phyloP scores from a whole-genome alignment of 2,113 vertebrate genomes.

The Tetrax tetrax region DNA sequence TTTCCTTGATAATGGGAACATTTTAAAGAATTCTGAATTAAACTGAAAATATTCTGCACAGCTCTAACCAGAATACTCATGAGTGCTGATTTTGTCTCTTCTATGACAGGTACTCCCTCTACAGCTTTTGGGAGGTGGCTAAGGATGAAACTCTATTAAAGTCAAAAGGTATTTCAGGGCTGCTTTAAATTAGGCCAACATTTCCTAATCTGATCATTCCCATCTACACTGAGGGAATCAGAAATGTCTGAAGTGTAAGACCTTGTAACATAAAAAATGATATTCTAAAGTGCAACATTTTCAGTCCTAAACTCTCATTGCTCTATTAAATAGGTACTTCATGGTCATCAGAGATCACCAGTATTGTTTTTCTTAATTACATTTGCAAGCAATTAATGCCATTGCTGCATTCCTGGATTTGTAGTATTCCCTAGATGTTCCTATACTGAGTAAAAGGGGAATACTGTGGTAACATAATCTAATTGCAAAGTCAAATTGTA shows the following conservation, averaged over 20 bases:
- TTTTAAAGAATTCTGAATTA: conserved; percentile 16
- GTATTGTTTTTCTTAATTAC: conserved; percentile 53
- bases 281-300: not conserved
- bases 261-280: not conserved
- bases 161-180: not conserved
- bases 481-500: conserved; percentile 34
- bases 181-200: not conserved
- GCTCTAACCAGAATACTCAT: not conserved
- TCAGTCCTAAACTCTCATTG: not conserved
- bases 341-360: not conserved
- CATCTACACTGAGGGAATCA: not conserved
- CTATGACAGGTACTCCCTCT: not conserved
- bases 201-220: not conserved
- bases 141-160: not conserved
- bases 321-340: not conserved
- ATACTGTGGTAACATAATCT: not conserved
- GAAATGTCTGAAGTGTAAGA: not conserved
- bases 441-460: not conserved
- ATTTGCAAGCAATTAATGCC: conserved; percentile 50
- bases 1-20: not conserved
- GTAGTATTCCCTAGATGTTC: conserved; percentile 33
- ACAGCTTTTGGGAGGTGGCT: not conserved
- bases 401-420: not conserved
- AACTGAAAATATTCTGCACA: not conserved
- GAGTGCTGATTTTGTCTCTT: not conserved